Conservation (phyloP, 2,888 invertebrate genomes). For the Tetanocera ferruginea region DNA sequence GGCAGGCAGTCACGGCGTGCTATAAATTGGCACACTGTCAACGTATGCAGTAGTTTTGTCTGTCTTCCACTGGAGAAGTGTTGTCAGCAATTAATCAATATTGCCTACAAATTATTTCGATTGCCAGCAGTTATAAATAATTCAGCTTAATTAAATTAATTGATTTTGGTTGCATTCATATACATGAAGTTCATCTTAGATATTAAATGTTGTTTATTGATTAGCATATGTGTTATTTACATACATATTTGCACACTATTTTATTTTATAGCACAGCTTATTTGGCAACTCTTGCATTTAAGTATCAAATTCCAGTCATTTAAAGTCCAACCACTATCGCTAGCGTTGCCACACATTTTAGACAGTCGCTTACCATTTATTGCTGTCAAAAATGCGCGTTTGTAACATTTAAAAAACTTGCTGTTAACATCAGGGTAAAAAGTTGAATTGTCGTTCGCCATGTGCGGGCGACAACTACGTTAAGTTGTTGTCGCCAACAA, state of each 20-base stretch:
- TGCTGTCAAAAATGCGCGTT: background rate
- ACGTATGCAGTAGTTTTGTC: background rate
- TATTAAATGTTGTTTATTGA: background rate
- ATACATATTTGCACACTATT: background rate
- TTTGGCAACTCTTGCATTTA: background rate
- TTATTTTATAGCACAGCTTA: background rate
- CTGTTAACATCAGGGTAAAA: background rate
- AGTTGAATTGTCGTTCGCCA: background rate
- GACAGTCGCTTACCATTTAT: background rate
- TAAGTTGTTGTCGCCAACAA: background rate
- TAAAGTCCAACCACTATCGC: background rate
- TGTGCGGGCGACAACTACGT: background rate
- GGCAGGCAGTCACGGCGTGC: background rate
- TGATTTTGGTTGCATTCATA: background rate
- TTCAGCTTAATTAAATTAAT: background rate
- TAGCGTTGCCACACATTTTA: background rate
- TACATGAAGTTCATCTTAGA: background rate
- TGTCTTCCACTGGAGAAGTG: background rate
- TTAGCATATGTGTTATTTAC: background rate
- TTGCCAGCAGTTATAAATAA: background rate
- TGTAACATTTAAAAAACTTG: background rate
- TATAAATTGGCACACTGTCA: background rate
- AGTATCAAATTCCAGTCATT: background rate
- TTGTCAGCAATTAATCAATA: background rate
- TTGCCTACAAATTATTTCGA: background rate